These are phyloP conservation scores for Myathropa florea DNA, from an alignment of 2,888 invertebrate species.

Conservation along the genomic window DNA sequence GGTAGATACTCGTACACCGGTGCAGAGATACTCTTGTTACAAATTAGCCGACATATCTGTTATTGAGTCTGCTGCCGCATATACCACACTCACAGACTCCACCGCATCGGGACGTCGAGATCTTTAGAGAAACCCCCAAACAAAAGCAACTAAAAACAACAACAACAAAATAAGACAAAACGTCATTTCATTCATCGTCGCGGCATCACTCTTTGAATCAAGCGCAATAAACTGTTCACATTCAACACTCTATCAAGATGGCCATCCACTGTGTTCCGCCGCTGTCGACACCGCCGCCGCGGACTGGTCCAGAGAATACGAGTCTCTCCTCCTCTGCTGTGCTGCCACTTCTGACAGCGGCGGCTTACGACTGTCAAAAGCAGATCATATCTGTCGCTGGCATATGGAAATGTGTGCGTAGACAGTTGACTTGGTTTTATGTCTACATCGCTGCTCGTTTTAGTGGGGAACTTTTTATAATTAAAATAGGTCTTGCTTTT, in stretches of 20 bases:
- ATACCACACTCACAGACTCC: neutral
- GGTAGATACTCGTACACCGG: constrained; percentile 6
- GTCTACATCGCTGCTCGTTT: constrained; percentile 25
- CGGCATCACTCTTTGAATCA: constrained; percentile 70
- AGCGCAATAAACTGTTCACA: constrained; percentile 70
- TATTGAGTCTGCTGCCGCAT: constrained; percentile 42
- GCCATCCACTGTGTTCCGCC: constrained; percentile 69
- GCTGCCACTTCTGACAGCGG: constrained; percentile 55
- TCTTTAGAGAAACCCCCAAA: constrained; percentile 50
- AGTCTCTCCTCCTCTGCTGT: constrained; percentile 24
- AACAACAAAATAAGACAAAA: constrained; percentile 48
- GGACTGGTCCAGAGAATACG: constrained; percentile 40
- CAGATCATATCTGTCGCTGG: constrained; percentile 61
- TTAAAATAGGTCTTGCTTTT: constrained; percentile 75
- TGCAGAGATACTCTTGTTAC: constrained; percentile 61
- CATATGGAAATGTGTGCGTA: constrained; percentile 61
- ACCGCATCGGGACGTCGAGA: constrained; percentile 16
- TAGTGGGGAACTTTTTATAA: constrained; percentile 52
- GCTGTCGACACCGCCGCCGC: constrained; percentile 35
- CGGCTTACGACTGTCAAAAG: constrained; percentile 59
- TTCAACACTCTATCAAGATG: constrained; percentile 71
- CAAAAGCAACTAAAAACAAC: constrained; percentile 36
- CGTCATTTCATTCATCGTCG: constrained; percentile 68
- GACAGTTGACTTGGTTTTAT: constrained; percentile 44
- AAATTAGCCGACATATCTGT: constrained; percentile 67